A percentile compares a stretch with the other conserved stretches of the same genome.
phyloP scores from a whole-genome alignment of 2,113 vertebrate genomes.

The Xiphias gladius region DNA sequence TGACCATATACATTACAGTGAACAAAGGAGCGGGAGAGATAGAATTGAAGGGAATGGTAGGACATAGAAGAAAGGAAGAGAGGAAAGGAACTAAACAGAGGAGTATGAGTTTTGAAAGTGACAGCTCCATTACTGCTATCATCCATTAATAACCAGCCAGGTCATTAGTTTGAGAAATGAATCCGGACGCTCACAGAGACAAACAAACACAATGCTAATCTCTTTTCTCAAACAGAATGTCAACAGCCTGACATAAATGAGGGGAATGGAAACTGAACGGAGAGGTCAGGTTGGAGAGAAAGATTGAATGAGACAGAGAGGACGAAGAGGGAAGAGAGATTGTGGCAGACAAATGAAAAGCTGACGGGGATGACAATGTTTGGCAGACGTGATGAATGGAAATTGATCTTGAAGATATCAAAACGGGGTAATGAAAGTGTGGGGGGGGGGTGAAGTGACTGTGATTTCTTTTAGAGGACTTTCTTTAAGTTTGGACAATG shows the following conservation, averaged over 20 bases:
- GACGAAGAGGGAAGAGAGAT: neutral
- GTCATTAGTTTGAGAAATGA: constrained; percentile 76
- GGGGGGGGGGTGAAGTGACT: neutral
- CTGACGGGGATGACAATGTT: neutral
- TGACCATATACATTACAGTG: neutral
- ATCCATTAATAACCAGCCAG: constrained; percentile 70
- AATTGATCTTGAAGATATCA: constrained; percentile 28
- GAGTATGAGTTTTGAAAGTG: constrained; percentile 57
- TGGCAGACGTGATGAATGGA: constrained; percentile 13
- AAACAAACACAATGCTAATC: constrained; percentile 75
- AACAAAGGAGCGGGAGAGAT: neutral
- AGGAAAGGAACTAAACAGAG: constrained; percentile 22
- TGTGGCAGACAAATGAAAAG: constrained; percentile 23
- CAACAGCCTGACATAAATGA: constrained; percentile 53
- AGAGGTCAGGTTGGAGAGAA: constrained; percentile 46
- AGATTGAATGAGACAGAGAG: neutral
- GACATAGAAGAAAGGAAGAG: neutral
- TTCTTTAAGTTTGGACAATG: constrained; percentile 30
- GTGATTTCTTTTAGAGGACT: constrained; percentile 1
- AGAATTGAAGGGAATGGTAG: neutral
- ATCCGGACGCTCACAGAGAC: constrained; percentile 49
- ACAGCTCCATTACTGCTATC: constrained; percentile 70
- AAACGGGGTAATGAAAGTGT: constrained; percentile 12
- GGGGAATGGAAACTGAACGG: constrained; percentile 45
- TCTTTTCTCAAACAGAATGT: constrained; percentile 56